A percentile compares a stretch with the other conserved stretches of the same genome.
Evolutionary conservation across 1,140 invertebrate genomes (phyloP).

Genomic region (Stegodyphus dumicola): DNA sequence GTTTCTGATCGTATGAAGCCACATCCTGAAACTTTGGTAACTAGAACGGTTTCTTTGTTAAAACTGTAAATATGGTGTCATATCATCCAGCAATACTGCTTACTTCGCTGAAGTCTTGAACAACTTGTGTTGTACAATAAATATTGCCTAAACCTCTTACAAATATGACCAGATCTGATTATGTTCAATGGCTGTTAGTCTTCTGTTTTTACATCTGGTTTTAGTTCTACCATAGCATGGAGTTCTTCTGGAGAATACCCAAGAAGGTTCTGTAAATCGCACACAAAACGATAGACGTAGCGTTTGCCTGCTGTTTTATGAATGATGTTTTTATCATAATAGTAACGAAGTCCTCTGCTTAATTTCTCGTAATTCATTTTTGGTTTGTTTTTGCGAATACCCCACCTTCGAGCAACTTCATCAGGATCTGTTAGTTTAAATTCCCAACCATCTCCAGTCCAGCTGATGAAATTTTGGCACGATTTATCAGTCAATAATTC

Average conservation of each 20-base stretch:
- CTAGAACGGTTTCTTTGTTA: no score
- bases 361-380: constrained; percentile 99
- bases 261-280: constrained; percentile 92
- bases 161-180: background rate
- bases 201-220: constrained; percentile 93
- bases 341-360: constrained; percentile 94
- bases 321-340: constrained; percentile 99
- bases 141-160: background rate
- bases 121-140: background rate
- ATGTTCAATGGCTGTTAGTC: background rate
- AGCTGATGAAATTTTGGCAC: constrained; percentile 96
- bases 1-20: no score
- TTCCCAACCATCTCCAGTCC: constrained; percentile 99
- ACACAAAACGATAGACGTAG: constrained; percentile 98
- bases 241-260: constrained; percentile 91
- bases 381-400: constrained; percentile 96
- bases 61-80: no score
- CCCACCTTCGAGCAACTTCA: constrained; percentile 96
- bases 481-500: constrained; percentile 95
- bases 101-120: no score
- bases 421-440: constrained; percentile 98
- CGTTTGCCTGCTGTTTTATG: constrained; percentile 98
- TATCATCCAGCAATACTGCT: no score
- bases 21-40: no score
- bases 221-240: constrained; percentile 92